Conservation (phyloP, 2,113 vertebrate species). For the Caloenas nicobarica region DNA sequence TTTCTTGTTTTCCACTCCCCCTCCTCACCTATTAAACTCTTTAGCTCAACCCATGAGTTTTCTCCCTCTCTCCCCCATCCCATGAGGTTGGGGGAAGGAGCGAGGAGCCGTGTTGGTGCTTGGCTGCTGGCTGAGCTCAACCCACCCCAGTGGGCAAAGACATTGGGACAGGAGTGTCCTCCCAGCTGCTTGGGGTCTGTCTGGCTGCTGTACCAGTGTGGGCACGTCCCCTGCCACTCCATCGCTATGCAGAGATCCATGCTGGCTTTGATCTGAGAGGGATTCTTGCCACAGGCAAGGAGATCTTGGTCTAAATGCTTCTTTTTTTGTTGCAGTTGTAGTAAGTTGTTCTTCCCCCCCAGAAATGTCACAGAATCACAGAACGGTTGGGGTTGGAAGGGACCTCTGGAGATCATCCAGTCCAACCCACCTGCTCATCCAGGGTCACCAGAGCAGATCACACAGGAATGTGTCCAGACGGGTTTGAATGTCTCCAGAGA, state of each 20-base stretch:
- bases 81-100: background rate
- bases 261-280: background rate
- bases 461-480: too few relatives aligned
- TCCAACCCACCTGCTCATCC: too few relatives aligned
- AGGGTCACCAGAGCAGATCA: too few relatives aligned
- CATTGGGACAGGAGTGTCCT: background rate
- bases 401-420: too few relatives aligned
- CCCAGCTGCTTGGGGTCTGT: background rate
- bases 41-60: background rate
- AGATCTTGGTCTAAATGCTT: background rate
- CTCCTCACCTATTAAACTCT: background rate
- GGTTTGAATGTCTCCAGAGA: too few relatives aligned
- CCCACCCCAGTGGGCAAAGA: background rate
- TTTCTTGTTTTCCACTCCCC: background rate
- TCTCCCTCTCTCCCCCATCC: too few relatives aligned
- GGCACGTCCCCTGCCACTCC: background rate
- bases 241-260: accelerated
- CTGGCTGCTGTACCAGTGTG: background rate
- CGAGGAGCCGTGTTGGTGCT: background rate
- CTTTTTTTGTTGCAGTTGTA: background rate
- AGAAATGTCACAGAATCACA: too few relatives aligned
- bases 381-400: too few relatives aligned
- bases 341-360: background rate
- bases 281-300: background rate
- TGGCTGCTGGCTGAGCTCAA: background rate